Base-by-base conservation (phyloP, 1,140 invertebrate species). In the Pseudomyrmex sp. region DNA sequence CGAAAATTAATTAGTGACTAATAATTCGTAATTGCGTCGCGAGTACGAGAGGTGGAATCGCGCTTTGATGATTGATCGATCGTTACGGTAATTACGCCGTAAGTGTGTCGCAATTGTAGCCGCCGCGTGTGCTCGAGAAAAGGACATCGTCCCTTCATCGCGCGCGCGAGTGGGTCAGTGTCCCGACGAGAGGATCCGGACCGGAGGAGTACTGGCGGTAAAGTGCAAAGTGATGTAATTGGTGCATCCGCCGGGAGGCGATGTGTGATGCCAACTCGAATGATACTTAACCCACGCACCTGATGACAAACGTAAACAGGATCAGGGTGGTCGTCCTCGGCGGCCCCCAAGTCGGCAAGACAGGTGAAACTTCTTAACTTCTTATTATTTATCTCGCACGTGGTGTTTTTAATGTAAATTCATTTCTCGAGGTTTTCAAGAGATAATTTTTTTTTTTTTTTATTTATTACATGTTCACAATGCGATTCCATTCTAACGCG, bases 241-340 rank as follows among this genome's bases (percentile, higher is more conserved):
- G 76, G 75, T 61, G 66, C 76, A 35, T 62, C 52, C 76, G 65
- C 20, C 50, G 76, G 44, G 35, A 72, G 85, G 83, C 85, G 44
- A 87, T 89, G 82, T 82, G 75, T 62, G 83, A 88, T 82, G 79
- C 58, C 35, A 66, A 59, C 18, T 54, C 85, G 65, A 85, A 89
- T 66, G 89, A 88, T 74, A 89, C 89, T 73, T 91, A 84, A 88
- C 70, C 72, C 80, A 82, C 72, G 76, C 79, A 85, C 86, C 88
- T 88, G 91, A 96, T 96, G 95, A 96, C 95, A 87, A 96, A 96
- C 92, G 93, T 96, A 87, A 96, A 96, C 94, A 95, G 96, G 93
- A 96, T 97, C 93, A 95, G 96, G 92, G 96, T 96, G 88, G 96
- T 96, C 91, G 96, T 97, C 88, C 95, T 96, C 82, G 96, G 96